A percentile compares a stretch with the other conserved stretches of the same genome.
Conservation (phyloP, 2,113 vertebrate genomes). For the Ploceus nigricollis region DNA sequence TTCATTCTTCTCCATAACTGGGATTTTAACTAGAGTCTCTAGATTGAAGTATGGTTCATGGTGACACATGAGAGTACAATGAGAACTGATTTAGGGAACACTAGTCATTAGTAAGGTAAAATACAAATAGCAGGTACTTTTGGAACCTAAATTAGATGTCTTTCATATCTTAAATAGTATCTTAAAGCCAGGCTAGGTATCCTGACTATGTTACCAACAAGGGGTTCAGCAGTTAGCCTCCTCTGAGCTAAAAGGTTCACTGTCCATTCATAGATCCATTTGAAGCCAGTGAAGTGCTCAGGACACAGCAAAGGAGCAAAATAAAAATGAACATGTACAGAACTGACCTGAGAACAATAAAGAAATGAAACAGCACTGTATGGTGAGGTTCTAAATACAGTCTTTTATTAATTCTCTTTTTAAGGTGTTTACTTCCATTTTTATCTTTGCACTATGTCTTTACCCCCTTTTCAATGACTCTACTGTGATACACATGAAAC, state of each 20-base stretch:
- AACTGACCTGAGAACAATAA: not conserved
- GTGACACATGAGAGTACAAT: not conserved
- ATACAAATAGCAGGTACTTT: not conserved
- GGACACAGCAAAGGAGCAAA: not conserved
- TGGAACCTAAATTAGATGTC: not conserved
- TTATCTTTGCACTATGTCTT: not conserved
- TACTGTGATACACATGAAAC: not conserved
- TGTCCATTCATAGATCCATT: not conserved
- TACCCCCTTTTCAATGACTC: not conserved
- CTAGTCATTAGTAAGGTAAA: not conserved
- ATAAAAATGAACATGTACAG: not conserved
- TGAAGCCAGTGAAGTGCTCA: not conserved
- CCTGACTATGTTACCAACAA: not conserved
- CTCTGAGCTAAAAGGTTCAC: not conserved
- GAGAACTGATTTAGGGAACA: not conserved
- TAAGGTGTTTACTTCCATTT: not conserved
- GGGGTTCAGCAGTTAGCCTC: not conserved
- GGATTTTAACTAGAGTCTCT: not conserved
- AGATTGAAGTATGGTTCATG: not conserved
- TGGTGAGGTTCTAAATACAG: not conserved
- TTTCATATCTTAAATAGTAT: not conserved
- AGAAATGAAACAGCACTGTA: not conserved
- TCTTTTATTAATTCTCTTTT: not conserved
- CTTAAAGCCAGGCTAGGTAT: not conserved
- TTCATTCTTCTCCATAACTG: not conserved